A percentile compares a stretch with the other conserved stretches of the same genome.
Evolutionary conservation across 2,888 invertebrate species (phyloP).

Genomic region (Malthinus flaveolus): DNA sequence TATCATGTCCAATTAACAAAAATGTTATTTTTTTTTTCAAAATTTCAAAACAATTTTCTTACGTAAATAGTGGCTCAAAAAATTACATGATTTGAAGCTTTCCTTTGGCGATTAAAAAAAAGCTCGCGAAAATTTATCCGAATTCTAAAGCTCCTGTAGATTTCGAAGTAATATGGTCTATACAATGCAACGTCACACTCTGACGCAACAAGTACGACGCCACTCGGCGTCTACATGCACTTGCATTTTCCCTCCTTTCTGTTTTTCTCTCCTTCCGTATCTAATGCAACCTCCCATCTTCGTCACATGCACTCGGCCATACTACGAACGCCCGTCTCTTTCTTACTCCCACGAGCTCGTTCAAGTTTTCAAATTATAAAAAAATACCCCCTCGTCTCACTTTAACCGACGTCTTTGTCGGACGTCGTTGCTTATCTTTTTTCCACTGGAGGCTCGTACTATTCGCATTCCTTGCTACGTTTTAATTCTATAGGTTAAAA

Average conservation of each 20-base stretch:
- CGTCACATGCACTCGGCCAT: constrained; percentile 41
- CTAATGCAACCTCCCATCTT: constrained; percentile 38
- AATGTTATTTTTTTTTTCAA: background rate
- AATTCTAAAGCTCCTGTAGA: constrained; percentile 27
- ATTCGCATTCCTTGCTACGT: constrained; percentile 52
- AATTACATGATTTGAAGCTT: constrained; percentile 9
- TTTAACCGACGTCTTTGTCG: constrained; percentile 20
- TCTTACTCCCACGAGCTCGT: constrained; percentile 31
- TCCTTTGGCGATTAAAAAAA: constrained; percentile 2
- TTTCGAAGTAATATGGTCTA: constrained; percentile 31
- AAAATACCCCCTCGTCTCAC: constrained; percentile 17
- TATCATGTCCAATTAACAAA: background rate
- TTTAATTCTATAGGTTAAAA: constrained; percentile 52
- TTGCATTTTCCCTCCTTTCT: constrained; percentile 53
- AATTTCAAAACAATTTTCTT: background rate
- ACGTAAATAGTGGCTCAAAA: constrained; percentile 6
- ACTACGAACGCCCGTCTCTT: constrained; percentile 35
- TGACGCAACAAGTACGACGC: constrained; percentile 58
- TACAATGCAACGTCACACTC: constrained; percentile 50
- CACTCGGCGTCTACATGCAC: constrained; percentile 57
- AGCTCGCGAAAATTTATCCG: constrained; percentile 24
- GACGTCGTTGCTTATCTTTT: constrained; percentile 30
- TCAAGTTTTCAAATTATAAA: constrained; percentile 25
- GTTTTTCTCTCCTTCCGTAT: constrained; percentile 42
- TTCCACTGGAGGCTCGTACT: constrained; percentile 37